Evolutionary conservation across 2,797 vertebrate genomes (phyloP), one percentile per base, ranked within the genome.

Genomic region (Chelon auratus): DNA sequence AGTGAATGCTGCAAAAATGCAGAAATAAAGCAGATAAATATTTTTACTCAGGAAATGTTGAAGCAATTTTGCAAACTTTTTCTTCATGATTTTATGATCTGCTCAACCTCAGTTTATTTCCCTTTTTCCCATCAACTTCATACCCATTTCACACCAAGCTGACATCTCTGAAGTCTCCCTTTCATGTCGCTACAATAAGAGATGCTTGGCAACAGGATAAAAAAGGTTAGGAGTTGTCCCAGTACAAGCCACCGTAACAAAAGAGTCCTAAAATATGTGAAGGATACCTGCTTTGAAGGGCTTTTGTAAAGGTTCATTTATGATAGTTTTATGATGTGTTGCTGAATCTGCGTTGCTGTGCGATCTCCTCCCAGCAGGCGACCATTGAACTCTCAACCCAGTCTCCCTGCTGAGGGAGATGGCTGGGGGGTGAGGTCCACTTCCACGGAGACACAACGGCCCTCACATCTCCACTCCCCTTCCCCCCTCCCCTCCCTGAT

Each of bases 371-470:
- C 53, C 75, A 81, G 85, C 81, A 78, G 81, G 73, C 88, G 89
- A 93, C 89, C 90, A 65, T 92, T 93, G 92, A 92, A 92, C 92
- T 73, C 81, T 83, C 65, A 75, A 80, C 81, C 67, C 66, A 67
- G 71, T 78, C 50, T 50, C 75, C 88, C 82, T 81, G 86, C 88
- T 87, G 88, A 81, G 83, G 68, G 68, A 87, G 76, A 83, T 61
- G 63, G 69, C 80, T 75, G 79, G 88, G 87, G 91, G 91, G 69
- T 89, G 92, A 93, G 93, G 92, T 93, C 91, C 92, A 93, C 82
- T 86, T 92, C 91, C 92, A 93, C 89, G 77, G 80, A 89, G 88
- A 90, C 93, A 92, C 68, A 59, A 33, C 68, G 75, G 36, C 36
- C 58, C 61, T 65, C 74, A 58, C 59, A 64, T 75, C 77, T 67